Percentiles rank a stretch among this genome's conserved stretches.
These are phyloP conservation scores for Cerceris ruficornis DNA, from an alignment of 2,888 invertebrate genomes.

Conservation along the genomic window DNA sequence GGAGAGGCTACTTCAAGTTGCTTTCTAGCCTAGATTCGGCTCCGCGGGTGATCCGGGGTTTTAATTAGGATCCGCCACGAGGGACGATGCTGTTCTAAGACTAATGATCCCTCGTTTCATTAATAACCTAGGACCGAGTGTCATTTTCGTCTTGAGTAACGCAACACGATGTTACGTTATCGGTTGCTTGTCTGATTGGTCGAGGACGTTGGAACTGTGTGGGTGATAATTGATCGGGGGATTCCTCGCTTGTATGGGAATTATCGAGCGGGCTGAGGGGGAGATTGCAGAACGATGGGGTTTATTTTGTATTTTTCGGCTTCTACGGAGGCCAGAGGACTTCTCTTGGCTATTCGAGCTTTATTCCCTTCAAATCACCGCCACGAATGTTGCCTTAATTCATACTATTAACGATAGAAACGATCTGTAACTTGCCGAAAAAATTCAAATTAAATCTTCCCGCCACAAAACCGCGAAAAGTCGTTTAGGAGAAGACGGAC, in stretches of 20 bases:
- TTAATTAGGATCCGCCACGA: slow-evolving; percentile 73
- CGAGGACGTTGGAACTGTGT: not conserved
- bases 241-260: too few species aligned
- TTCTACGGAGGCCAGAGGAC: too few species aligned
- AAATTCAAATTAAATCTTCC: too few species aligned
- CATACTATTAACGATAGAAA: too few species aligned
- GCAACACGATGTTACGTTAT: slow-evolving; percentile 3
- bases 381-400: too few species aligned
- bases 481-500: not conserved
- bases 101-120: slow-evolving; percentile 70
- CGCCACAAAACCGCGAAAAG: not conserved
- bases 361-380: too few species aligned
- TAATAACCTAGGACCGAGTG: slow-evolving; percentile 62
- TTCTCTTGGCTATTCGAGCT: too few species aligned
- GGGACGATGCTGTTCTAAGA: slow-evolving; percentile 48
- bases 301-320: too few species aligned
- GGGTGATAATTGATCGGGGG: not conserved
- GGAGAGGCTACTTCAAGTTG: slow-evolving; percentile 60
- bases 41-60: slow-evolving; percentile 69
- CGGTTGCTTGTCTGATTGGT: too few species aligned
- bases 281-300: too few species aligned
- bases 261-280: too few species aligned
- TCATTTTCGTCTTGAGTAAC: slow-evolving; percentile 40
- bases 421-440: too few species aligned
- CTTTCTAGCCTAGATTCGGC: slow-evolving; percentile 76